phyloP scores from a whole-genome alignment of 2,888 invertebrate genomes.

The Pecten maximus region DNA sequence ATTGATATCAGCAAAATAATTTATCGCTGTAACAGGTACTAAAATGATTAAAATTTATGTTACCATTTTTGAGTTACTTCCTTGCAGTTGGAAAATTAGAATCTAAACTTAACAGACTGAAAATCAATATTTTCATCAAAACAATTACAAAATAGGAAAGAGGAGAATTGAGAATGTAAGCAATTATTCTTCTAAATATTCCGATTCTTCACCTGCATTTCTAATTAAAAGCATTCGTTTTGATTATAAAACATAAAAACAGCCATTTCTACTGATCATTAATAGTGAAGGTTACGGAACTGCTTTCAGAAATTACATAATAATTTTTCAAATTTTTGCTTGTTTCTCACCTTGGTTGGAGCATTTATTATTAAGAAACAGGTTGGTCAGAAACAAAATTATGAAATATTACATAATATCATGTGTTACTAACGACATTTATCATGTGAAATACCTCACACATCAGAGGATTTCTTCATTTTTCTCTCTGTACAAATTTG shows the following conservation, averaged over 20 bases:
- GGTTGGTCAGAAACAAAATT: constrained; percentile 15
- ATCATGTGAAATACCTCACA: neutral
- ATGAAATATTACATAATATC: constrained; percentile 23
- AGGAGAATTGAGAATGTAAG: neutral
- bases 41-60: neutral
- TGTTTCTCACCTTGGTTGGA: neutral
- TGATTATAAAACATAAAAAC: neutral
- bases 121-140: constrained; percentile 35
- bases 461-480: neutral
- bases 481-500: neutral
- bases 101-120: neutral
- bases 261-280: neutral
- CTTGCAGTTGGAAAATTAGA: neutral
- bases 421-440: neutral
- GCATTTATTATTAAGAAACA: neutral
- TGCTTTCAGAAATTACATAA: neutral
- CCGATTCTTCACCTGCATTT: neutral
- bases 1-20: constrained; percentile 7
- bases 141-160: neutral
- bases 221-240: neutral
- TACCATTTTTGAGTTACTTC: neutral
- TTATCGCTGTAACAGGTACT: neutral
- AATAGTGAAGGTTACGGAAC: neutral
- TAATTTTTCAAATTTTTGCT: neutral
- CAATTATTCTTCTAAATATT: constrained; percentile 18